Percentiles rank a stretch among this genome's conserved stretches.
Conservation (phyloP, 2,888 invertebrate species). For the Hydriomena furcata region DNA sequence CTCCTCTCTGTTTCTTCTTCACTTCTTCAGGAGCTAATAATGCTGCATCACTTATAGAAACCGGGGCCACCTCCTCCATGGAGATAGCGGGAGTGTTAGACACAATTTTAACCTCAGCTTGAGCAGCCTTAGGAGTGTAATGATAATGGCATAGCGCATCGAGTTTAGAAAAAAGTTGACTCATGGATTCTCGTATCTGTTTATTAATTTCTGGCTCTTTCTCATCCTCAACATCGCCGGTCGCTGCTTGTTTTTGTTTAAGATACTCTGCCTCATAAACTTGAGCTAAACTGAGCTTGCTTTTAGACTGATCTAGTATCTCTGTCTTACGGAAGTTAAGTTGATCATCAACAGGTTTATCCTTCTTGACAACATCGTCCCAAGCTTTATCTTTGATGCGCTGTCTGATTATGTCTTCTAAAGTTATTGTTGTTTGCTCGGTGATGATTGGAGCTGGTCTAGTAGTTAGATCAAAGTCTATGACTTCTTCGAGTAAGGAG, state of each 20-base stretch:
- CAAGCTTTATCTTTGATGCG: conserved; percentile 96
- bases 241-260: conserved; percentile 84
- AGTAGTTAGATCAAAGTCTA: conserved; percentile 93
- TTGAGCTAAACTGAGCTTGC: conserved; percentile 95
- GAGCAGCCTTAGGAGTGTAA: conserved; percentile 94
- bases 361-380: conserved; percentile 96
- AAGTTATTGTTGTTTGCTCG: conserved; percentile 91
- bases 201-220: conserved; percentile 89
- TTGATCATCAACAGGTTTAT: conserved; percentile 92
- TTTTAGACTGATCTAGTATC: conserved; percentile 96
- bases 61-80: conserved; percentile 98
- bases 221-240: conserved; percentile 83
- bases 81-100: conserved; percentile 95
- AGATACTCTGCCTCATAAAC: conserved; percentile 96
- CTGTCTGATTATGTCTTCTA: conserved; percentile 96
- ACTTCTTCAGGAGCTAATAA: conserved; percentile 97
- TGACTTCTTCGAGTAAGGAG: conserved; percentile 94
- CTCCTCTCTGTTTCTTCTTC: conserved; percentile 83
- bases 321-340: conserved; percentile 94
- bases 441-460: conserved; percentile 96
- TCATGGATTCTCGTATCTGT: conserved; percentile 90
- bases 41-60: conserved; percentile 92
- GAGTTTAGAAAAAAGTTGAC: conserved; percentile 90
- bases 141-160: conserved; percentile 97
- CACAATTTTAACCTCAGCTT: conserved; percentile 94